Conservation (phyloP, 2,797 vertebrate genomes). For the Phoxinus dragarum region DNA sequence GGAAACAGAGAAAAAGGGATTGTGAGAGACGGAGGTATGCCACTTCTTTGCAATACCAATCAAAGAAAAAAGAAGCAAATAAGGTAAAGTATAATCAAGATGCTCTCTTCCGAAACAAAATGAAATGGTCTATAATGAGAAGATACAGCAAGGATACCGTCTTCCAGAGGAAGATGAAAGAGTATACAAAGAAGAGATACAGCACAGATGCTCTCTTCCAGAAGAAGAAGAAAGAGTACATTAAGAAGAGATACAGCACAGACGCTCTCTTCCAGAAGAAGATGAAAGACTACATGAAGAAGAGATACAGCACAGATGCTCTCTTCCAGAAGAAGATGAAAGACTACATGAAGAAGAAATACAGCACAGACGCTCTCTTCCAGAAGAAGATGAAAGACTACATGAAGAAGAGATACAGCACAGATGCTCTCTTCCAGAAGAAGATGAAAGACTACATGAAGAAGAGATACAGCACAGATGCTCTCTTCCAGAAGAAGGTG, state of each 20-base stretch:
- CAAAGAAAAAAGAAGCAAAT: too few relatives aligned
- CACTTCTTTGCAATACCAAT: too few relatives aligned
- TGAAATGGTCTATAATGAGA: too few relatives aligned
- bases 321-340: neutral
- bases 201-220: neutral
- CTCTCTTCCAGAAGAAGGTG: neutral
- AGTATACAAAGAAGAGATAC: neutral
- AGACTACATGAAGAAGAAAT: too few relatives aligned
- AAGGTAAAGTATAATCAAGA: too few relatives aligned
- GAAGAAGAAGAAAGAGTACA: neutral
- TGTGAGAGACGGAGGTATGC: too few relatives aligned
- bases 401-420: neutral
- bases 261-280: neutral
- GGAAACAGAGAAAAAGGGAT: too few relatives aligned
- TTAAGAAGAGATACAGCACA: neutral
- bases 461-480: neutral
- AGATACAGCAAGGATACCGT: neutral
- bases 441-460: neutral
- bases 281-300: neutral
- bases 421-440: neutral
- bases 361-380: too few relatives aligned
- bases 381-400: neutral
- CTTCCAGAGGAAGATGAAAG: neutral
- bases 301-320: neutral
- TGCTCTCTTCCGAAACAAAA: too few relatives aligned